Base-by-base conservation (phyloP, 2,888 invertebrate genomes). In the Plagiodera versicolora region DNA sequence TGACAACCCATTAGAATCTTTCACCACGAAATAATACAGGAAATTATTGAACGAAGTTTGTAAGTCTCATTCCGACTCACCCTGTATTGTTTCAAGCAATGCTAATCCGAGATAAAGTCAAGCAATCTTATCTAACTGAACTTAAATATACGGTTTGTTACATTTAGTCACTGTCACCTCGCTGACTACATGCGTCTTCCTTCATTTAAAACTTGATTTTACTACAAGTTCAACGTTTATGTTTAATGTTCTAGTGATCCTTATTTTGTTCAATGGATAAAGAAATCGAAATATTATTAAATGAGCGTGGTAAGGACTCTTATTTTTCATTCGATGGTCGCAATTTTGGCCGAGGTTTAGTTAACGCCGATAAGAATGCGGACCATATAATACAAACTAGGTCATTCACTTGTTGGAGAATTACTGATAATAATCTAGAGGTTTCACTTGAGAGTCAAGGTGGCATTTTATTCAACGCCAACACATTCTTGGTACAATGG, bases 401-500 rank as follows among this genome's bases (percentile, higher is more conserved):
- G 14, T 39, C 24, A 24, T 48, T 17, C 30, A 17, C 47, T 17
- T 62, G 68, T 45, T 73, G 72, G 72, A 65, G 61, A 64, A 68
- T 73, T 32, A 46, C 59, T 5, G 63, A 58, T 19, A 51, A 67
- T 17, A 48, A 61, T n/a, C 53, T 68, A 19, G 14, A 62, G 55
- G 49, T 64, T 35, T 10, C 63, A 9, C 56, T 60, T 24, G 44
- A 54, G n/a, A 14, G 35, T 6, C 56, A 59, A 28, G 28, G 53
- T 19, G 67, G 67, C 19, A 52, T 68, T 28, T 65, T 72, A 28
- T 70, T 66, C 58, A 66, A 65, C 60, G 19, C 49, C 5, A 67
- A 72, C 55, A 66, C 67, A 32, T 71, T 72, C 60, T 60, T 73
- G 19, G 56, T 72, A 18, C 69, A 70, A 18, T 71, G 71, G 70